phyloP scores from a whole-genome alignment of 2,888 invertebrate species.

The Hymenopus coronatus region DNA sequence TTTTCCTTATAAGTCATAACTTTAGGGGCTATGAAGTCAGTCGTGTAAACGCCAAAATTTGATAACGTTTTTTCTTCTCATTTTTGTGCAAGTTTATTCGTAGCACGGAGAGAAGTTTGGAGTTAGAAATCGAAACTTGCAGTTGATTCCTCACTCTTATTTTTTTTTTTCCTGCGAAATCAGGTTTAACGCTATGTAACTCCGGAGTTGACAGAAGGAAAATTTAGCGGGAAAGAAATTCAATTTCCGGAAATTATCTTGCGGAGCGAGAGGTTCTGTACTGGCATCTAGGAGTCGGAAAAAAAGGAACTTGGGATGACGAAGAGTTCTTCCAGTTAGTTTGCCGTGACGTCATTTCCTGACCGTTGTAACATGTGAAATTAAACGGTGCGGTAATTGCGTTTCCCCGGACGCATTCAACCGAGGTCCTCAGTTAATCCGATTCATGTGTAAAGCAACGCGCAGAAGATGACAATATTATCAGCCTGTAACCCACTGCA shows the following conservation, averaged over 20 bases:
- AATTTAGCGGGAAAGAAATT: neutral
- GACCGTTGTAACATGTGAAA: neutral
- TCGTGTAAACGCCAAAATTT: too few relatives aligned
- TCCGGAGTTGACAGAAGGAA: neutral
- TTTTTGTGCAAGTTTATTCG: too few relatives aligned
- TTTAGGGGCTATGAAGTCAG: too few relatives aligned
- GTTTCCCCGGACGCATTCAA: neutral
- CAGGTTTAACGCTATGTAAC: neutral
- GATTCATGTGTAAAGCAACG: neutral
- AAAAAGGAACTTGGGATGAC: neutral
- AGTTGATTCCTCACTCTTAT: too few relatives aligned
- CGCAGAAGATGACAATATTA: neutral
- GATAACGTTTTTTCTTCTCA: too few relatives aligned
- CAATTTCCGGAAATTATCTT: neutral
- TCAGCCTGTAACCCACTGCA: neutral
- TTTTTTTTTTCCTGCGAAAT: neutral
- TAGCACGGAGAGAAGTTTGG: too few relatives aligned
- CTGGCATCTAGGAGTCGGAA: neutral
- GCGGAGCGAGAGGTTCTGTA: neutral
- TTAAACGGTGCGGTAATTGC: neutral
- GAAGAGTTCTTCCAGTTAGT: too few relatives aligned
- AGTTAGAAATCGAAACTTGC: too few relatives aligned
- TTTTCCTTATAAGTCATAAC: too few relatives aligned
- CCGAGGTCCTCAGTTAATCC: neutral
- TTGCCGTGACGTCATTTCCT: neutral